A percentile compares a stretch with the other conserved stretches of the same genome.
These are phyloP conservation scores for Anarsia innoxiella DNA, from an alignment of 2,888 invertebrate genomes.

Conservation along the genomic window DNA sequence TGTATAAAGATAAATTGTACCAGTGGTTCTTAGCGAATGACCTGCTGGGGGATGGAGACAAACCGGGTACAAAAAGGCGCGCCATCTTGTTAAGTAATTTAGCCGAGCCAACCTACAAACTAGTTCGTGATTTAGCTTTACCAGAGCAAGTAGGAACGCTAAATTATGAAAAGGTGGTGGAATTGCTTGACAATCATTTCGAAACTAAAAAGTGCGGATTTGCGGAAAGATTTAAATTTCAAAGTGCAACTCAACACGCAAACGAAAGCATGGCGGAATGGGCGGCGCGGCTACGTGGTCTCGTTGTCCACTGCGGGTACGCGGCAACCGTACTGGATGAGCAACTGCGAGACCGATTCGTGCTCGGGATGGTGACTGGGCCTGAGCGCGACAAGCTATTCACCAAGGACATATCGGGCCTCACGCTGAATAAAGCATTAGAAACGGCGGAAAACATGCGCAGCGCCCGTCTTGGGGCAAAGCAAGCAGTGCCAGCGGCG, in stretches of 20 bases:
- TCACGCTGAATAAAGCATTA: not conserved
- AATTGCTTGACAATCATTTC: slow-evolving; percentile 2
- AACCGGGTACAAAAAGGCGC: no score
- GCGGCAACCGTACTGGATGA: not conserved
- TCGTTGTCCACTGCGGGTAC: not conserved
- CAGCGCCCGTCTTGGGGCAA: not conserved
- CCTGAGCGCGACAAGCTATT: slow-evolving; percentile 1
- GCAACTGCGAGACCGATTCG: not conserved
- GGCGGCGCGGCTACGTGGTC: not conserved
- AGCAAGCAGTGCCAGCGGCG: not conserved
- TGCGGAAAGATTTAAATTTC: slow-evolving; percentile 5
- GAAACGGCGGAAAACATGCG: not conserved
- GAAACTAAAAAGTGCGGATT: slow-evolving; percentile 1
- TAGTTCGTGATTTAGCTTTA: slow-evolving; percentile 3
- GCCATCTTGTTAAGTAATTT: no score
- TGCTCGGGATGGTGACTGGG: not conserved
- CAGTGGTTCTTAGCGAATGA: slow-evolving; percentile 4
- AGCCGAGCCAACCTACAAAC: not conserved
- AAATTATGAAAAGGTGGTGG: not conserved
- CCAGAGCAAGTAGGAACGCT: not conserved
- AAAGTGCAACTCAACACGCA: not conserved
- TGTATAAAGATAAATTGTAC: slow-evolving; percentile 1
- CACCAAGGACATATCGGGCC: not conserved
- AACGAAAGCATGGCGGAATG: not conserved
- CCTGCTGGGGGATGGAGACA: not conserved